Evolutionary conservation across 2,888 invertebrate genomes (phyloP), one percentile per base, ranked within the genome.

Genomic region (Coleophora deauratella): DNA sequence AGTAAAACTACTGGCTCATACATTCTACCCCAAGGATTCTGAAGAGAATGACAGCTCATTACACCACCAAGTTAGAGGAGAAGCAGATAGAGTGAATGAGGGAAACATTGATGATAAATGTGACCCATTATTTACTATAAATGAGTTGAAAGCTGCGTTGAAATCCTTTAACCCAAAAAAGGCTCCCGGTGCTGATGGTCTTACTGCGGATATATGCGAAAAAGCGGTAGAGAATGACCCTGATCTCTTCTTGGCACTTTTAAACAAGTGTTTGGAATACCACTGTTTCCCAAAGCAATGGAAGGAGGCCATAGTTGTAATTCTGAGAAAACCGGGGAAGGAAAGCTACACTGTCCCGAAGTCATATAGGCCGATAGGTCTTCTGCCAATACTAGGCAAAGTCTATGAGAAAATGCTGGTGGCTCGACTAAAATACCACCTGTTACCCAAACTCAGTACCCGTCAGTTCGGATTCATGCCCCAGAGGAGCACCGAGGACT

Each of bases 131-230:
- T 31, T 31, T 31, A 31, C 49, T 0, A 9, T 3, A 2, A 14
- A 10, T 2, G 50, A 54, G 13, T 13, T 51, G 12, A 33, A 37
- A 1, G n/a, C 4, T 0, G 39, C 44, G 0, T 27, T 43, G 0
- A 3, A 27, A 4, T 15, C 27, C 8, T 40, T 48, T 1, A 42
- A 48, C 21, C 49, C 46, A 0, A 49, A 48, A 13, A 53, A 52
- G 14, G 53, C 53, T 0, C 54, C 53, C 0, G 54, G 52, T 7
- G 33, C 36, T 1, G 52, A 56, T 8, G 50, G 52, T 1, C 27
- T 52, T 1, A 50, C 50, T 0, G 42, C 54, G 0, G 52, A 54
- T 12, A 55, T 57, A 1, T 52, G 50, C 28, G 15, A 14, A 1
- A 12, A 9, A 12, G 51, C 48, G 9, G 49, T 52, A 11, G 33